These are phyloP conservation scores for Danio kyathit DNA, from an alignment of 2,797 vertebrate species.

Conservation along the genomic window DNA sequence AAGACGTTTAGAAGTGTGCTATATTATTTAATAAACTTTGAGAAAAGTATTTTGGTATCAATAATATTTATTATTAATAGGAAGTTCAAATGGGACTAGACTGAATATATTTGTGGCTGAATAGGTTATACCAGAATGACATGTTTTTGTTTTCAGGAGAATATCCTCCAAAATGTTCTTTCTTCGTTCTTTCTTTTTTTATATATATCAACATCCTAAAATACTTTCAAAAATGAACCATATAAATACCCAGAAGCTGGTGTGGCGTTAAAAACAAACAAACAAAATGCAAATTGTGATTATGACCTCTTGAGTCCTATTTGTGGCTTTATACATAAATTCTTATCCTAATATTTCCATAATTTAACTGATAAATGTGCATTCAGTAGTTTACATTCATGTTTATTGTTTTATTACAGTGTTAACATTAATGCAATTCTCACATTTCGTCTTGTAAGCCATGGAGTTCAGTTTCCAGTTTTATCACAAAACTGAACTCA, in stretches of 20 bases:
- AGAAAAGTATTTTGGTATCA: slow-evolving; percentile 7
- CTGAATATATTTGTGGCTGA: too few relatives aligned
- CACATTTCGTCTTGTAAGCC: neutral
- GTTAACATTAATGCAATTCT: neutral
- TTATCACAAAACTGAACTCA: neutral
- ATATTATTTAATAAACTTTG: neutral
- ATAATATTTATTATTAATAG: slow-evolving; percentile 1
- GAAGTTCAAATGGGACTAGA: too few relatives aligned
- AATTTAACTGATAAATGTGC: slow-evolving; percentile 1
- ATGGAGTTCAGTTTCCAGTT: neutral
- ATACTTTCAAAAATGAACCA: too few relatives aligned
- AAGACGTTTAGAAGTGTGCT: neutral
- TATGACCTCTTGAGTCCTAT: too few relatives aligned
- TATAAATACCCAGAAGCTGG: too few relatives aligned
- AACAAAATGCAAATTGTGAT: too few relatives aligned
- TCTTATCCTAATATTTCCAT: slow-evolving; percentile 10
- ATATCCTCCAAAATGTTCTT: too few relatives aligned
- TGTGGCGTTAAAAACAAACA: too few relatives aligned
- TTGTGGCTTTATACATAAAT: neutral
- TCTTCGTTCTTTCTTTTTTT: too few relatives aligned
- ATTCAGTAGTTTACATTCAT: neutral
- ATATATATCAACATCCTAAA: too few relatives aligned
- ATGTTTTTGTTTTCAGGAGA: too few relatives aligned
- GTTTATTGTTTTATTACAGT: slow-evolving; percentile 8
- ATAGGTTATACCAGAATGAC: too few relatives aligned